Percentiles rank a stretch among this genome's conserved stretches.
Evolutionary conservation across 2,888 invertebrate species (phyloP).

Genomic region (Drosophila austrosaltans): DNA sequence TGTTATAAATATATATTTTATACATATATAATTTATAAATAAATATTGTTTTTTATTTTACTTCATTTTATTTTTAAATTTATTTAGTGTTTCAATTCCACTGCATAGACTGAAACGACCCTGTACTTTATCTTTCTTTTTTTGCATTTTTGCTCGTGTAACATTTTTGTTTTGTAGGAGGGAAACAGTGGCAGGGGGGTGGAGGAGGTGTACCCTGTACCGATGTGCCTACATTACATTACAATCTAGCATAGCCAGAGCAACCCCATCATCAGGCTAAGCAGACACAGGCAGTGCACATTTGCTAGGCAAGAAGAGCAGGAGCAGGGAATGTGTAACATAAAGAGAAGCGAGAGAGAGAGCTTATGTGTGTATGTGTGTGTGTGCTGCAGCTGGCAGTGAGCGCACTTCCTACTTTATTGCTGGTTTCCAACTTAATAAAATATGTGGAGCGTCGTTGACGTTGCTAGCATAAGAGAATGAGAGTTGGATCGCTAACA

Average conservation of each 20-base stretch:
- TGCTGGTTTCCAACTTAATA: slow-evolving; percentile 72
- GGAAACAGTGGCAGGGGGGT: neutral
- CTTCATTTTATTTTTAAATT: no score
- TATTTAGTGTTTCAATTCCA: no score
- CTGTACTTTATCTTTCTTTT: slow-evolving; percentile 22
- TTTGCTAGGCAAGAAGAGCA: neutral
- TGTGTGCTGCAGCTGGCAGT: slow-evolving; percentile 65
- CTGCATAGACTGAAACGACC: slow-evolving; percentile 26
- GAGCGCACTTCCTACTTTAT: slow-evolving; percentile 69
- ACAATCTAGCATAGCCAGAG: slow-evolving; percentile 24
- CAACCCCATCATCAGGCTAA: slow-evolving; percentile 22
- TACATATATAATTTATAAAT: no score
- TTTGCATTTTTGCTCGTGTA: slow-evolving; percentile 36
- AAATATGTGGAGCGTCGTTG: slow-evolving; percentile 71
- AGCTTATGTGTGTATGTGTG: slow-evolving; percentile 25
- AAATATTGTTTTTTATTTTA: no score
- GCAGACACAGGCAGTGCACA: neutral
- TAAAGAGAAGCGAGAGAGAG: slow-evolving; percentile 19
- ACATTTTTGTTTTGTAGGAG: neutral
- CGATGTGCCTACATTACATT: slow-evolving; percentile 46
- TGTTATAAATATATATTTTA: no score
- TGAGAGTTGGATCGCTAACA: slow-evolving; percentile 26
- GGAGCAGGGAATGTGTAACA: slow-evolving; percentile 13
- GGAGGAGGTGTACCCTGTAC: neutral
- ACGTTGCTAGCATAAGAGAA: slow-evolving; percentile 53